Evolutionary conservation across 1,140 invertebrate species (phyloP), one percentile per base, ranked within the genome.

Genomic region (Zaprionus ghesquierei): DNA sequence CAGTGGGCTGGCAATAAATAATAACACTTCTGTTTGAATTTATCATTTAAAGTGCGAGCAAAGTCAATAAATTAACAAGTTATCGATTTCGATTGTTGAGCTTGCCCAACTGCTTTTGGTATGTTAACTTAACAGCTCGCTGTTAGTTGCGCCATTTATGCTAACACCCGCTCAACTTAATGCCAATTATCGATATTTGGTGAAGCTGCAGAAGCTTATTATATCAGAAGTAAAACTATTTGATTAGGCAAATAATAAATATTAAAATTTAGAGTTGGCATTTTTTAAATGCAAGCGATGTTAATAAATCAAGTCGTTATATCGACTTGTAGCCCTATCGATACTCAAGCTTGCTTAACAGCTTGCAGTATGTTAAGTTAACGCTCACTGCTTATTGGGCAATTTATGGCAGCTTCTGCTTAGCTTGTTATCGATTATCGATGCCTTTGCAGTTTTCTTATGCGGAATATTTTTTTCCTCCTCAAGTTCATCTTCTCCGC

Each of bases 401-500:
- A 35, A 61, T 35, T 18, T 12, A 46, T 22, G 18, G 18, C 41
- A 46, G 15, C 35, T 10, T 10, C 15, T 1, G 49, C 49, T 27
- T 6, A 51, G 49, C 49, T 15, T 51, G 12, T 51, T 51, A 56
- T 64, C 44, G 51, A 29, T 46, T 70, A 58, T 29, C 44, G 25
- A 23, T 58, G 10, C 10, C 8, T 46, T 22, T 10, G 20, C 59
- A 33, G 58, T 49, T 72, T 77, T 35, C 59, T 59, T 65, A 35
- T 65, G 25, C 33, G n/a, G 15, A 4, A 49, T 55, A 75, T 51
- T 69, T 63, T 59, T 53, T n/a, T 49, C 35, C 33, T 31, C 50
- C 62, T 81, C 63, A 73, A 65, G 63, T 70, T 75, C 56, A 55
- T 78, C 68, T 75, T 79, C 58, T 46, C 50, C 55, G 60, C 46